Evolutionary conservation across 1,140 invertebrate genomes (phyloP), one percentile per base, ranked within the genome.

Genomic region (Catajapyx aquilonaris): DNA sequence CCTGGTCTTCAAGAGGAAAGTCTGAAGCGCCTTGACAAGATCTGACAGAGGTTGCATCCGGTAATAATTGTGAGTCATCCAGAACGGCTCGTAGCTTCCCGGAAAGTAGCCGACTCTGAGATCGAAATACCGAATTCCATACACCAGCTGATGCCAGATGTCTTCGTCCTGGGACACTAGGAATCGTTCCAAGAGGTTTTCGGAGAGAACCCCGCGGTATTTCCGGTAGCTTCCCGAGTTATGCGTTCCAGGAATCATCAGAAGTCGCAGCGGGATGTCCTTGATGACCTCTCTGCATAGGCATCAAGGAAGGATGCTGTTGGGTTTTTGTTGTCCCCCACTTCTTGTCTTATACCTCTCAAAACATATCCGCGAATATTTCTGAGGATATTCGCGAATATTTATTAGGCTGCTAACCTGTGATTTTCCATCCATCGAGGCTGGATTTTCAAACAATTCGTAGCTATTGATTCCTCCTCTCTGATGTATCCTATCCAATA

Each of bases 71-170:
- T 52, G 51, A 41, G 51, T 52, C 9, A 52, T 37, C 48, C 48
- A 52, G 39, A 49, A 52, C 20, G 43, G 45, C 3, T 52, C 48
- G 5, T 39, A 32, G 1, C 23, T 42, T 1, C 25, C 19, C 7
- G 23, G 23, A 28, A 9, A 67, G 47, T 60, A 69, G 38, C 69
- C 70, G 37, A 77, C 59, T 40, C 78, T 68, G 15, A 86, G 63
- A 55, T 86, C 80, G 17, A 86, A 57, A 50, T 81, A 84, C 46
- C 81, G 61, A 48, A 81, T 72, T 20, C 81, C 80, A 49, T 80
- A 73, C 1, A 79, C 69, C 10, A 85, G 58, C 50, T 84, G 80
- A 0, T 66, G 67, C 70, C 76, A 84, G 15, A 84, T 62, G 47
- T 73, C 69, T 28, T 73, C 68, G 50, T 83, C 76, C 54, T 86